Evolutionary conservation across 2,888 invertebrate species (phyloP).

Genomic region (Caenorhabditis parvicauda): DNA sequence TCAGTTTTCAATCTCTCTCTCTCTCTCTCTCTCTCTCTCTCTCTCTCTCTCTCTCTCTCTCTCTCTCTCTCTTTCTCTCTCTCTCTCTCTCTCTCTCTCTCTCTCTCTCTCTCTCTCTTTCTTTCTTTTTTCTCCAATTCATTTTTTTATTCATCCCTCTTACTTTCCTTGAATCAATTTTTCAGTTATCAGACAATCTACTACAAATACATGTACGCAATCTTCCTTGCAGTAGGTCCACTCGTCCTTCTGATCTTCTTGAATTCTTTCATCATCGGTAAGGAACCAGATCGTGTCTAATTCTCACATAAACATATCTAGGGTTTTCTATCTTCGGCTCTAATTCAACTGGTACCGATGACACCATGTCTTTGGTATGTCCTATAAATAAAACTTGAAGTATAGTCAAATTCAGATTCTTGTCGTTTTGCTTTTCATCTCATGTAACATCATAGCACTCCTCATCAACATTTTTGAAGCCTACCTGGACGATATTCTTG

Average conservation of each 20-base stretch:
- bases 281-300: background rate
- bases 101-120: no score
- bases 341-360: constrained; percentile 24
- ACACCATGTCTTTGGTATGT: constrained; percentile 37
- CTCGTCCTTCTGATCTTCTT: constrained; percentile 50
- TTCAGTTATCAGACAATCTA: constrained; percentile 53
- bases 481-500: constrained; percentile 38
- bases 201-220: constrained; percentile 58
- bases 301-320: constrained; percentile 7
- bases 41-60: no score
- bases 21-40: background rate
- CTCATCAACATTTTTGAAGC: constrained; percentile 59
- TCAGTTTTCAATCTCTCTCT: no score
- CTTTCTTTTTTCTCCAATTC: no score
- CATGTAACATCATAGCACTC: constrained; percentile 59
- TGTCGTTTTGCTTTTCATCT: constrained; percentile 61
- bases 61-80: no score
- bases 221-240: constrained; percentile 60
- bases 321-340: constrained; percentile 36
- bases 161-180: background rate
- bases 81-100: no score
- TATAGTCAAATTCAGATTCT: constrained; percentile 41
- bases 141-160: no score
- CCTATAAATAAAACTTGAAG: background rate
- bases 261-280: constrained; percentile 59